Evolutionary conservation across 2,113 vertebrate genomes (phyloP).

Genomic region (Scortum barcoo): DNA sequence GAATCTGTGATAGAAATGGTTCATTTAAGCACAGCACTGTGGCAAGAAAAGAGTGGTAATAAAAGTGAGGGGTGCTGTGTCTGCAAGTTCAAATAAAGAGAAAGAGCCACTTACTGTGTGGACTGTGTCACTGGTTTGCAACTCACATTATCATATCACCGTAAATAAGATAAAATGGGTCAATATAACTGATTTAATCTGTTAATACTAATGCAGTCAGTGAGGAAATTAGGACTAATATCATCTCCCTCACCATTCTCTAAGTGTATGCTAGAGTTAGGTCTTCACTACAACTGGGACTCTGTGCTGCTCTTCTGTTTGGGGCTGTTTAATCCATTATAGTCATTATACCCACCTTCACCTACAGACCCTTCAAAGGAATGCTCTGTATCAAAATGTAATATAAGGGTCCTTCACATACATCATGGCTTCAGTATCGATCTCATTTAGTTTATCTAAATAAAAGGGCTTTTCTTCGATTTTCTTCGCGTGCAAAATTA

Average conservation of each 20-base stretch:
- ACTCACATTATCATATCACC: not conserved
- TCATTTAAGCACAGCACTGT: not conserved
- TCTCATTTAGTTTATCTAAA: no score
- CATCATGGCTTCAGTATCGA: not conserved
- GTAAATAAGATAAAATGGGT: not conserved
- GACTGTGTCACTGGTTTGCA: conserved; percentile 1
- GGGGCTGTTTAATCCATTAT: no score
- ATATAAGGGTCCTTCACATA: not conserved
- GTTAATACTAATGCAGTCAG: not conserved
- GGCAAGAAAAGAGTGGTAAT: not conserved
- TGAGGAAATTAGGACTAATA: not conserved
- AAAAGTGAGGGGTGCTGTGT: not conserved
- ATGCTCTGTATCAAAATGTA: no score
- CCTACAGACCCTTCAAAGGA: no score
- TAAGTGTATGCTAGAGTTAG: not conserved
- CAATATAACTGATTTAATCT: not conserved
- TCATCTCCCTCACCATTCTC: not conserved
- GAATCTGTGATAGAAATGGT: conserved; percentile 13
- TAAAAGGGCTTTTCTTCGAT: no score
- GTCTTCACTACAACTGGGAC: not conserved
- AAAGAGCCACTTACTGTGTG: not conserved
- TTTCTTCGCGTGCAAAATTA: no score
- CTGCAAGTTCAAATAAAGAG: not conserved
- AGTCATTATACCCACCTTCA: no score
- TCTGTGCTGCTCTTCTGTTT: not conserved